A percentile compares a stretch with the other conserved stretches of the same genome.
Evolutionary conservation across 2,797 vertebrate genomes (phyloP).

Genomic region (Onychomys leucogaster): DNA sequence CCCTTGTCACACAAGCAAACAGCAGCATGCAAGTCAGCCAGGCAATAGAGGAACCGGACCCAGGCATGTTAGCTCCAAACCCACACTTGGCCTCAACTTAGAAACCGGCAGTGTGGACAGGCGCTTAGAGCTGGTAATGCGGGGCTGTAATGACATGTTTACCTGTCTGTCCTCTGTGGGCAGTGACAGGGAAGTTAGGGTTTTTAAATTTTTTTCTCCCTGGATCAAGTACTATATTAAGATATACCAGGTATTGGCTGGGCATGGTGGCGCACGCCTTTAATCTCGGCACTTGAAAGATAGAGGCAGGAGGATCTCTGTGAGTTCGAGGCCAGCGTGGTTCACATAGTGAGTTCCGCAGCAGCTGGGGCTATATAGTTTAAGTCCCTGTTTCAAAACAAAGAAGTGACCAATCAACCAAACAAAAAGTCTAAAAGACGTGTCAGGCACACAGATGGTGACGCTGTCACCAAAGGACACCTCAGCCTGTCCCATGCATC

Average conservation of each 20-base stretch:
- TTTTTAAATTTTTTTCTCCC: neutral
- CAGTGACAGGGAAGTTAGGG: too few species aligned
- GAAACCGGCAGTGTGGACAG: neutral
- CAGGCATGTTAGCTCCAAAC: neutral
- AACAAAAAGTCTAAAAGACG: neutral
- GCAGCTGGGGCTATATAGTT: neutral
- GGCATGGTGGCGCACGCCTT: neutral
- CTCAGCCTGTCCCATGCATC: neutral
- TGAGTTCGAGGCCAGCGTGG: neutral
- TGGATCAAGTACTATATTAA: neutral
- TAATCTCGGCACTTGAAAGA: neutral
- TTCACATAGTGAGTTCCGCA: neutral
- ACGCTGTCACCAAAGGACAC: neutral
- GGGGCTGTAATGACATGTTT: neutral
- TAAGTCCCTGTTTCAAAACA: neutral
- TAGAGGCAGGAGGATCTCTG: neutral
- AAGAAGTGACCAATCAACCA: neutral
- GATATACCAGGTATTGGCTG: neutral
- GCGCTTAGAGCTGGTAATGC: neutral
- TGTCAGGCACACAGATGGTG: neutral
- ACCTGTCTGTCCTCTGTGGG: neutral
- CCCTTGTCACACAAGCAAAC: neutral
- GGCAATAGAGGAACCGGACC: neutral
- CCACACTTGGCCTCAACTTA: neutral
- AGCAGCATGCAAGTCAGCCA: neutral